Evolutionary conservation across 2,888 invertebrate species (phyloP), one percentile per base, ranked within the genome.

Genomic region (Eilema griseolum): DNA sequence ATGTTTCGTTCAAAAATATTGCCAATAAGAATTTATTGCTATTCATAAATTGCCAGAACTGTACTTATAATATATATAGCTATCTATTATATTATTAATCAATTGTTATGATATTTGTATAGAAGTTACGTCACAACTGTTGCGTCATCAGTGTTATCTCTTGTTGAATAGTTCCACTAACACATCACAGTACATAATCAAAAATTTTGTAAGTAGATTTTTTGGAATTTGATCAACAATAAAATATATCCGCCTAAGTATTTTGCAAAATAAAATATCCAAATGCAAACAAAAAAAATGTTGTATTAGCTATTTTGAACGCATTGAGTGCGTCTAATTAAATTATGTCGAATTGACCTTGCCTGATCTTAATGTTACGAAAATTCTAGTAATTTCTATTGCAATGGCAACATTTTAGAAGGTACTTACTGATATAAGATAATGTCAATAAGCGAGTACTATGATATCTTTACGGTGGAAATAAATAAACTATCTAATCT

Each of bases 71-170:
- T 20, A 77, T 78, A 74, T 70, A 77, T 79, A 78, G 68, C 70
- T 73, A 72, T 56, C 41, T 68, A 64, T 73, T 76, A 73, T 69
- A 61, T 16, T 75, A 75, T 67, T 66, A 76, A 77, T 77, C 74
- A 78, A 71, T 72, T 73, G 68, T 75, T 74, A 75, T 62, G 57
- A 46, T 73, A 66, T 78, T 37, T 78, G 68, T 73, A 67, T 67
- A 71, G 14, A 31, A 67, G 71, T 77, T 69, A 77, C 80, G 78
- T 83, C 82, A 82, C 75, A 78, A 81, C 64, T 67, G 67, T 80
- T 81, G 81, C 86, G 83, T 87, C 84, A 81, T 83, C 78, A 83
- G 84, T 86, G 83, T 87, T 84, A 83, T 75, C 77, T 81, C 82
- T 76, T 70, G 80, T 77, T 78, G 76, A 80, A 67, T 69, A 71